These are phyloP conservation scores for Otolemur garnettii DNA, from an alignment of 2,113 vertebrate species.

Conservation along the genomic window DNA sequence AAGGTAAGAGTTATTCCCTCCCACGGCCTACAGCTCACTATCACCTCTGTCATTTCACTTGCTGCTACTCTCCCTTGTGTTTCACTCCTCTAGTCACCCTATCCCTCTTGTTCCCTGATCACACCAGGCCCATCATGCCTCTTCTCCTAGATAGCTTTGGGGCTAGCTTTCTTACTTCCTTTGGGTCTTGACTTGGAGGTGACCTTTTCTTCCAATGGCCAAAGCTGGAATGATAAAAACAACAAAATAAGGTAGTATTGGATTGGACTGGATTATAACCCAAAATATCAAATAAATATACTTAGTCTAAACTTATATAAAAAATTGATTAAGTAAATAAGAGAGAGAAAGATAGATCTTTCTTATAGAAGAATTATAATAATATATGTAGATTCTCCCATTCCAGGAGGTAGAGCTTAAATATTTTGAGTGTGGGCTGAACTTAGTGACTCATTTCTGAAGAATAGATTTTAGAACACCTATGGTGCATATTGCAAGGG, in stretches of 20 bases:
- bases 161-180: not conserved
- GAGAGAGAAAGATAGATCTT: not conserved
- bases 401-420: not conserved
- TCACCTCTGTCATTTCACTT: constrained; percentile 13
- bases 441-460: constrained; percentile 50
- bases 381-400: not conserved
- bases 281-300: constrained; percentile 52
- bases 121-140: not conserved
- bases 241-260: constrained; percentile 50
- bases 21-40: not conserved
- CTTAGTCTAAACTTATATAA: constrained; percentile 54
- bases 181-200: constrained; percentile 46
- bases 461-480: constrained; percentile 8
- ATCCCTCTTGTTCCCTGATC: not conserved
- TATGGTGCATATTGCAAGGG: no score
- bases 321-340: constrained; percentile 21
- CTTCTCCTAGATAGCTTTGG: not conserved
- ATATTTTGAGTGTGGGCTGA: constrained; percentile 16
- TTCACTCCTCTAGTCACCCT: not conserved
- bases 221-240: constrained; percentile 45
- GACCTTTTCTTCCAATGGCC: not conserved
- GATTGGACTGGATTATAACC: constrained; percentile 46
- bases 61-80: not conserved
- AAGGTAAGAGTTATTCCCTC: not conserved
- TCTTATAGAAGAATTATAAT: constrained; percentile 3